Base-by-base conservation (phyloP, 2,888 invertebrate species). In the Metalampra italica region DNA sequence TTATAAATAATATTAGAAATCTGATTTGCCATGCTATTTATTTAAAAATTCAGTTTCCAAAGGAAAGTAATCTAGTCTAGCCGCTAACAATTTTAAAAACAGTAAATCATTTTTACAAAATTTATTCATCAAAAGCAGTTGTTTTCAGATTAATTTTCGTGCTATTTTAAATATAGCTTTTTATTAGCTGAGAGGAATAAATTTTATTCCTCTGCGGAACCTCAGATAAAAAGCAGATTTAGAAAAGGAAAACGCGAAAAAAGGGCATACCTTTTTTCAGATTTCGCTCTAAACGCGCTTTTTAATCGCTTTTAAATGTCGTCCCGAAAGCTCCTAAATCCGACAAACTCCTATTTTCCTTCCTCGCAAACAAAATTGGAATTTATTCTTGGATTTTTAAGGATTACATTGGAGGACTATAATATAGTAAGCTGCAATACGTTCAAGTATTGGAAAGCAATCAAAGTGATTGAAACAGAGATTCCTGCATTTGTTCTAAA, bases 301-400 rank as follows among this genome's bases (percentile, higher is more conserved):
- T 67, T 70, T 67, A 68, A 70, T 68, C 64, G 69, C 59, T 69
- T 67, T 67, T 64, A 67, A 66, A 68, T 62, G 62, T 57, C 52
- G 22, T 47, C 52, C 54, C 51, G 52, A 53, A 65, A 54, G 54
- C 56, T 53, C 51, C 49, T 43, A 42, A 42, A 45, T 54, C 48
- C 46, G 36, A 46, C 45, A 46, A 39, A 51, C 47, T 49, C 30
- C 12, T 22, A 12, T 29, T 41, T 46, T 29, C 12, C 29, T 12
- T 34, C n/a, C 5, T 22, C 14, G 9, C 41, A 46, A 29, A 29
- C 40, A 38, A 34, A 13, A 41, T 36, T 22, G n/a, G 36, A 36
- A n/a, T 29, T 15, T 29, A 41, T 29, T 46, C 7, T 14, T 13
- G 14, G 12, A 7, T 22, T 7, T 5, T 13, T 46, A 40, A n/a